These are phyloP conservation scores for Chironomus riparius DNA, from an alignment of 2,888 invertebrate genomes.

Conservation along the genomic window DNA sequence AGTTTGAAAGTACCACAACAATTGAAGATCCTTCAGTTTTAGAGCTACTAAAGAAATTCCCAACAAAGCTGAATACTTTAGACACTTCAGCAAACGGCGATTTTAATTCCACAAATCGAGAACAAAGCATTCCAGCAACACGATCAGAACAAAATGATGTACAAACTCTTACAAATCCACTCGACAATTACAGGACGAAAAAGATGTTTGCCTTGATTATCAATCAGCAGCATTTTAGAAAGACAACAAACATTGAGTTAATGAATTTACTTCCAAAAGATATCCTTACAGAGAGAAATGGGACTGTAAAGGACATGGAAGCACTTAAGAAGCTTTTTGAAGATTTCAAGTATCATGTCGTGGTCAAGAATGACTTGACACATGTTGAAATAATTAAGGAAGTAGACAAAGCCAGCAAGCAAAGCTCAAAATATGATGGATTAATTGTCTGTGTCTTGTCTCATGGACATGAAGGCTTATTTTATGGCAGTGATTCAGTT, in stretches of 20 bases:
- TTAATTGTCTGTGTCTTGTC: conserved; percentile 39
- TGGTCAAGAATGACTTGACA: conserved; percentile 33
- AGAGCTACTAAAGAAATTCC: background rate
- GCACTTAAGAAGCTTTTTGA: conserved; percentile 33
- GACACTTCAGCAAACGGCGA: too few relatives aligned
- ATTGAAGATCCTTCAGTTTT: conserved; percentile 24
- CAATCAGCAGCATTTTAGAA: conserved; percentile 36
- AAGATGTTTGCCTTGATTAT: conserved; percentile 36
- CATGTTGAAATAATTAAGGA: conserved; percentile 33
- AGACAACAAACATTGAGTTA: conserved; percentile 29
- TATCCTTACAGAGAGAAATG: conserved; percentile 32
- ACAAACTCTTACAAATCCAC: background rate
- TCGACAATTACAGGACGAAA: conserved; percentile 30
- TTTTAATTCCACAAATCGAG: too few relatives aligned
- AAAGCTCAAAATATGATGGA: conserved; percentile 35
- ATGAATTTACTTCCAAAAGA: conserved; percentile 33
- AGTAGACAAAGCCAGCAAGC: conserved; percentile 34
- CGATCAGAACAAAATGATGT: too few relatives aligned
- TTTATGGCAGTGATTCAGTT: conserved; percentile 47
- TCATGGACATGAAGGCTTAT: conserved; percentile 39
- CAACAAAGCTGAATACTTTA: background rate
- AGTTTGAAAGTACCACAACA: conserved; percentile 32
- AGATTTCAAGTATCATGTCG: conserved; percentile 35
- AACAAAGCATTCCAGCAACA: too few relatives aligned
- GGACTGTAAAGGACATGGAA: conserved; percentile 36